These are phyloP conservation scores for Venusia cambrica DNA, from an alignment of 2,888 invertebrate genomes.

Conservation along the genomic window DNA sequence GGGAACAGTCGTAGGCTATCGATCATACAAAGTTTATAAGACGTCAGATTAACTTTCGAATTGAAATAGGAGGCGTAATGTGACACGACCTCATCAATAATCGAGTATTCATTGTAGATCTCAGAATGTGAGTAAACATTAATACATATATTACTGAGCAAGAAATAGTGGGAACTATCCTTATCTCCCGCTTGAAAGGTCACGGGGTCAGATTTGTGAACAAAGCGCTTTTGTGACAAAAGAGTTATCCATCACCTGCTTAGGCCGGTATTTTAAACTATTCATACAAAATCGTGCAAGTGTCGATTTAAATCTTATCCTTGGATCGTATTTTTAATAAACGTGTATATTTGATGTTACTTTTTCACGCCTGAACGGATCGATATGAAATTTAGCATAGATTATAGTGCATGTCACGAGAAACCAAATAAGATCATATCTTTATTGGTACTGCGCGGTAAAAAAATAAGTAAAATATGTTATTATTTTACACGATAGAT, in stretches of 20 bases:
- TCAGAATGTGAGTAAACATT: too few species aligned
- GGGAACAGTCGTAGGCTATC: slow-evolving; percentile 46
- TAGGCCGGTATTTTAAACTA: too few species aligned
- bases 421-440: too few species aligned
- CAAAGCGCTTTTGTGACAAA: slow-evolving; percentile 1
- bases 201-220: slow-evolving; percentile 9
- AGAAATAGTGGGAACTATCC: slow-evolving; percentile 11
- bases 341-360: too few species aligned
- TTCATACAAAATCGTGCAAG: background rate
- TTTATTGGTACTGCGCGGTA: too few species aligned
- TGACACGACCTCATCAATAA: slow-evolving; percentile 45
- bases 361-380: too few species aligned
- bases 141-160: slow-evolving; percentile 1
- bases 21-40: slow-evolving; percentile 61
- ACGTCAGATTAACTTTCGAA: slow-evolving; percentile 66
- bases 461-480: too few species aligned
- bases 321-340: too few species aligned
- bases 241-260: slow-evolving; percentile 3
- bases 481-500: too few species aligned
- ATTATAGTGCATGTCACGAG: too few species aligned
- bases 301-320: background rate
- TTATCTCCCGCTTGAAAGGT: slow-evolving; percentile 2
- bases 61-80: slow-evolving; percentile 52
- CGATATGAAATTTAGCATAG: too few species aligned
- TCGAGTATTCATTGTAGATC: slow-evolving; percentile 27